A percentile compares a stretch with the other conserved stretches of the same genome.
Conservation (phyloP, 35 echinoderm and acorn worm genomes). For the Chiridota heheva region DNA sequence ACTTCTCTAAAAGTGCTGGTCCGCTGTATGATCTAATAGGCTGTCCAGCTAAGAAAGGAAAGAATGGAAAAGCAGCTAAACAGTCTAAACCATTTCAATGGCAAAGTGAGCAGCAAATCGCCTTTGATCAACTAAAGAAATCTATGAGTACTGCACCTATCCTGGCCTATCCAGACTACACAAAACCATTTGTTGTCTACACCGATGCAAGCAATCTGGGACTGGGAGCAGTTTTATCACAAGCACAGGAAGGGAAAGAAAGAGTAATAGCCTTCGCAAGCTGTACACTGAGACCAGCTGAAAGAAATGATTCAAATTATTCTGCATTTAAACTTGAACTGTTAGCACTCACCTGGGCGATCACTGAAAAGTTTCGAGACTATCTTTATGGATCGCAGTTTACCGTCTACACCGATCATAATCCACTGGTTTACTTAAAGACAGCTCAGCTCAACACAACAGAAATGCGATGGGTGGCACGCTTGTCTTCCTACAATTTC, state of each 20-base stretch:
- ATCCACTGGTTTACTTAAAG: conserved; percentile 44
- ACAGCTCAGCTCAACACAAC: conserved; percentile 37
- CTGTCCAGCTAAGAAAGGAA: not conserved
- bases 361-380: conserved; percentile 64
- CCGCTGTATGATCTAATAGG: conserved; percentile 54
- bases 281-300: conserved; percentile 25
- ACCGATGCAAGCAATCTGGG: conserved; percentile 50
- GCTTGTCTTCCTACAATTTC: conserved; percentile 38
- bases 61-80: not conserved
- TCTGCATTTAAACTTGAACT: conserved; percentile 57
- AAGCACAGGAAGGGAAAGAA: conserved; percentile 36
- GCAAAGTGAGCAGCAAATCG: conserved; percentile 18
- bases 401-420: conserved; percentile 45
- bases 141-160: conserved; percentile 29
- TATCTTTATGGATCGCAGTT: conserved; percentile 14
- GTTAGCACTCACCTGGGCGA: conserved; percentile 58
- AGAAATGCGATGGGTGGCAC: conserved; percentile 49
- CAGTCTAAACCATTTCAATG: conserved; percentile 14
- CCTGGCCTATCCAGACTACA: conserved; percentile 58
- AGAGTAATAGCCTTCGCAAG: conserved; percentile 59
- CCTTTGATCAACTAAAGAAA: conserved; percentile 34
- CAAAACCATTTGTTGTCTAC: conserved; percentile 39
- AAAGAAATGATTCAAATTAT: conserved; percentile 50
- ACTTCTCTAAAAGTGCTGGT: conserved; percentile 46
- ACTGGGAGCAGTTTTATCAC: conserved; percentile 48